Base-by-base conservation (phyloP, 2,888 invertebrate genomes). In the Morinoia aosen region DNA sequence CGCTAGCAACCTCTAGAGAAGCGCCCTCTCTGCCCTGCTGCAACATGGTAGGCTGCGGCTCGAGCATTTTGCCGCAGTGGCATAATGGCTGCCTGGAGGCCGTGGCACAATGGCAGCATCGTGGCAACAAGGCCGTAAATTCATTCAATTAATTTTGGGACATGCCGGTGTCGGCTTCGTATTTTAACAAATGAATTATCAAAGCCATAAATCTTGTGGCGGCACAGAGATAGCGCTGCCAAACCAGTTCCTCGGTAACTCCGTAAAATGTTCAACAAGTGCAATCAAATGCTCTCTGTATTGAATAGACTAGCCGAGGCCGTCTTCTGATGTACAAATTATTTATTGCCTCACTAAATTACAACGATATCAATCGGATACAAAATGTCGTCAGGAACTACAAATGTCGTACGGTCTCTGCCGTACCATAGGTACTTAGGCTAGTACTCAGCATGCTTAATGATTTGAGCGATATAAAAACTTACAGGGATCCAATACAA, bases 131-230 rank as follows among this genome's bases (percentile, higher is more conserved):
- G 90, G 90, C 90, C 48, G 48, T 90, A 90, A 90, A 90, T 90
- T 48, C 48, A 40, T 90, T 90, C 90, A 90, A 90, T 90, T 90
- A 90, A 90, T 90, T 90, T 90, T 90, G 90, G 90, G 90, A 40
- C 90, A 90, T 90, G 90, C 90, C 90, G 40, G 40, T 90, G 90
- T 48, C 90, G 40, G 90, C 90, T 90, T 90, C 90, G 90, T 90
- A 90, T 90, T 90, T 90, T 90, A 90, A 90, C 90, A 90, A 90
- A 90, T 90, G 90, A 90, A 90, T 90, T 90, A 90, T 90, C 90
- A 90, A 90, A 40, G 40, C 48, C 90, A 90, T 90, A 90, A 90
- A 90, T 90, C 90, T 90, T 90, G 90, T 48, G 90, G 90, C 40
- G 90, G 40, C 48, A 40, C 40, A 40, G 90, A 90, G 90, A 90